Base-by-base conservation (phyloP, 2,797 vertebrate species). In the Helarctos malayanus region DNA sequence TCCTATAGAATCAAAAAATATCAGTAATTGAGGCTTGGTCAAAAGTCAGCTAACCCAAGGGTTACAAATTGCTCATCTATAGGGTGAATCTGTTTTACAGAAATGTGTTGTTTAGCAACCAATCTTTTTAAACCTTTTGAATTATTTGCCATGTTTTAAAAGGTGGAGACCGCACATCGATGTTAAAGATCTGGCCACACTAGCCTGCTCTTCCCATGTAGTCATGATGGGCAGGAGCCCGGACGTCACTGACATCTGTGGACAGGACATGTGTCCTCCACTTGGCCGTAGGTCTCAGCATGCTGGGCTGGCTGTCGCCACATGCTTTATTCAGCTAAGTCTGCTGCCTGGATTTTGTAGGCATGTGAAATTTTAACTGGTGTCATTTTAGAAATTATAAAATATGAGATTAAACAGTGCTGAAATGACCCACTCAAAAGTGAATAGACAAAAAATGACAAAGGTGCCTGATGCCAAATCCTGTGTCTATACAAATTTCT, bases 71-170 rank as follows among this genome's bases (percentile, higher is more conserved):
- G 25, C 38, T 76, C 29, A 47, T 54, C 32, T n/a, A 56, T 13
- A 61, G 10, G 35, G 13, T 11, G 3, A 61, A 61, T 83, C 35
- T 69, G 3, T 5, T 86, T 95, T 69, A 23, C 8, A 86, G 61
- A 79, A 18, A 79, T 5, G 0, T 47, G 7, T 32, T 88, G 5
- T 79, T 91, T 52, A 75, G n/a, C 52, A 93, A 76, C 9, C 29
- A 69, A 85, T 49, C 23, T 69, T 93, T 95, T 68, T 73, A 35
- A 85, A 68, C 27, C 63, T 86, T 82, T 83, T 35, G 12, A 56
- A 96, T 88, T 82, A 82, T 73, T 23, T 84, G 32, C 29, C 49
- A 65, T 61, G 71, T 76, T 92, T 96, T 47, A 35, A 85, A 92
- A 63, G 18, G 56, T 65, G 32, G 29, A 63, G 52, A 41, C n/a